Evolutionary conservation across 2,113 vertebrate genomes (phyloP).

Genomic region (Urocitellus parryii): DNA sequence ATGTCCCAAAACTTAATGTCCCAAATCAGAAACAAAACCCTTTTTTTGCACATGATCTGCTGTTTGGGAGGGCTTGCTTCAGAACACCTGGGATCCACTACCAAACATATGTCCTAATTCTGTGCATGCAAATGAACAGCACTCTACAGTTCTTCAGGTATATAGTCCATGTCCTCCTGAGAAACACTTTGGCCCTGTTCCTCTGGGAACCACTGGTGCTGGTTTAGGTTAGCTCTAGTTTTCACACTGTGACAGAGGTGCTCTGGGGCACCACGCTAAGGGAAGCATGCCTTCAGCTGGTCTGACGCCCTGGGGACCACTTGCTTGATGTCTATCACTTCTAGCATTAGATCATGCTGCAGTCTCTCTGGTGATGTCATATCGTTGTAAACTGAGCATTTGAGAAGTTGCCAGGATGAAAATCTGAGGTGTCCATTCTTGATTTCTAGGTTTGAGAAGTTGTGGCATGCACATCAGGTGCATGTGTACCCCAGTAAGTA

Average conservation of each 20-base stretch:
- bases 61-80: neutral
- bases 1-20: neutral
- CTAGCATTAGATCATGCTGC: neutral
- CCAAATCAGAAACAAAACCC: neutral
- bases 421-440: neutral
- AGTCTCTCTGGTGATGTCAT: neutral
- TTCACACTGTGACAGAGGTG: neutral
- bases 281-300: too few relatives aligned
- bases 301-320: fast-evolving
- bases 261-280: neutral
- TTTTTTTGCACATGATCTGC: neutral
- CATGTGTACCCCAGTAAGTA: fast-evolving
- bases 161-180: neutral
- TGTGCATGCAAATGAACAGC: neutral
- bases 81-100: neutral
- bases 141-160: neutral
- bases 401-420: neutral
- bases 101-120: neutral
- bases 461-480: neutral
- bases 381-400: neutral
- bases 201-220: neutral
- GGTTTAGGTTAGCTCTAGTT: neutral
- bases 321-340: neutral
- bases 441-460: neutral
- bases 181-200: neutral